A percentile compares a stretch with the other conserved stretches of the same genome.
Conservation (phyloP, 2,797 vertebrate genomes). For the Sarcoramphus papa region DNA sequence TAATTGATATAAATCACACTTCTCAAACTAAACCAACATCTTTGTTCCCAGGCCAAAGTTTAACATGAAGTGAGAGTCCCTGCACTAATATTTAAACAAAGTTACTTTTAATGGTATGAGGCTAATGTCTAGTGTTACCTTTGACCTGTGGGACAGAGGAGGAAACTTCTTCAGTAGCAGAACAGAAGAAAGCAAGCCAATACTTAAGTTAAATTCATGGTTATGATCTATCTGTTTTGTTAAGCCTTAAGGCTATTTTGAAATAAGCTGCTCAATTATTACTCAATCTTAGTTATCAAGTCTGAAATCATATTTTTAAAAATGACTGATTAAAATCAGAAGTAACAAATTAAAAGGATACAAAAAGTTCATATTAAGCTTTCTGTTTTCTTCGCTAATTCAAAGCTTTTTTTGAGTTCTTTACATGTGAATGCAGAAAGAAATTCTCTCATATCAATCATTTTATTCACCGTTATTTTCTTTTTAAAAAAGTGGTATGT, state of each 20-base stretch:
- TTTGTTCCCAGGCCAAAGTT: slow-evolving; percentile 42
- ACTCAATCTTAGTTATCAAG: not conserved
- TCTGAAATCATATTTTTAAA: not conserved
- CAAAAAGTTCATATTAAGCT: not conserved
- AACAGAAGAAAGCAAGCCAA: not conserved
- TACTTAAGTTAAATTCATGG: not conserved
- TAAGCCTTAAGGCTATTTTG: not conserved
- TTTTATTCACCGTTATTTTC: not conserved
- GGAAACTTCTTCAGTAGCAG: not conserved
- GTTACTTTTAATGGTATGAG: not conserved
- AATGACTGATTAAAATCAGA: not conserved
- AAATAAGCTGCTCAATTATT: not conserved
- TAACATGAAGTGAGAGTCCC: not conserved
- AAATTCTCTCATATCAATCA: not conserved
- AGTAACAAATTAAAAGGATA: not conserved
- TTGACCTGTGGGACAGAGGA: not conserved
- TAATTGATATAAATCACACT: slow-evolving; percentile 43
- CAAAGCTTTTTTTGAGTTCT: not conserved
- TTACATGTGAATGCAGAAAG: not conserved
- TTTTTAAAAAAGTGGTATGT: not conserved
- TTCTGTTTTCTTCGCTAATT: not conserved
- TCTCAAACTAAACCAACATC: slow-evolving; percentile 28
- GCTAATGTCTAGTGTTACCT: not conserved
- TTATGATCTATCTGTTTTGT: not conserved
- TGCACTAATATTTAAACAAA: slow-evolving; percentile 7